Evolutionary conservation across 1,140 invertebrate genomes (phyloP).

Genomic region (Conus ventricosus): DNA sequence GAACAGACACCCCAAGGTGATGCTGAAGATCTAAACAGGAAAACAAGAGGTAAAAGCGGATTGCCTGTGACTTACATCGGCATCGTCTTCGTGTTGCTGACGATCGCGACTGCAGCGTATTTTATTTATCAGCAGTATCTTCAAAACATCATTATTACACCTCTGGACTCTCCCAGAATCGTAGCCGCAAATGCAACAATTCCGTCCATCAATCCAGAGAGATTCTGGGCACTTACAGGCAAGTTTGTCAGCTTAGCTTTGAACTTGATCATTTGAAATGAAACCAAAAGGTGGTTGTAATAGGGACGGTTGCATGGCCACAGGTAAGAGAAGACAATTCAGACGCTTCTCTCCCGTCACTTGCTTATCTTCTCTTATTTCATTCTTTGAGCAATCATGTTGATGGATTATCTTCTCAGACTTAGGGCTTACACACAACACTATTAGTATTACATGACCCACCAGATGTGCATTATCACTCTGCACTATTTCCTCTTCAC

Average conservation of each 20-base stretch:
- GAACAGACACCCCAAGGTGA: conserved; percentile 17
- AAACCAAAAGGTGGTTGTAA: no score
- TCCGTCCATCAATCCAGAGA: conserved; percentile 84
- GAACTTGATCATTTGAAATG: no score
- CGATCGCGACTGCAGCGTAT: conserved; percentile 79
- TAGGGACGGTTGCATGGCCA: no score
- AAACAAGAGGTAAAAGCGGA: conserved; percentile 33
- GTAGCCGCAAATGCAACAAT: conserved; percentile 77
- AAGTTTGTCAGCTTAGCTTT: background rate
- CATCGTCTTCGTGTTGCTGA: conserved; percentile 36
- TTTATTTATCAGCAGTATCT: conserved; percentile 88
- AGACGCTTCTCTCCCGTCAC: no score
- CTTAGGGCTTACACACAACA: no score
- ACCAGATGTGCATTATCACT: no score
- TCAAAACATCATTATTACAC: conserved; percentile 91
- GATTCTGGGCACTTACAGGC: conserved; percentile 91
- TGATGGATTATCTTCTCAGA: no score
- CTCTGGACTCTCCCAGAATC: conserved; percentile 86
- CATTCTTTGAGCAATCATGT: no score
- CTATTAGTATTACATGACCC: no score
- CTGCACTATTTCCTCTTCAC: no score
- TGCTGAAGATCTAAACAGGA: conserved; percentile 17
- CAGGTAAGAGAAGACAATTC: no score
- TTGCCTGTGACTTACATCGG: conserved; percentile 35
- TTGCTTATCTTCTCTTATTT: no score